Evolutionary conservation across 2,888 invertebrate genomes (phyloP).

Genomic region (Netelia fuscicornis): DNA sequence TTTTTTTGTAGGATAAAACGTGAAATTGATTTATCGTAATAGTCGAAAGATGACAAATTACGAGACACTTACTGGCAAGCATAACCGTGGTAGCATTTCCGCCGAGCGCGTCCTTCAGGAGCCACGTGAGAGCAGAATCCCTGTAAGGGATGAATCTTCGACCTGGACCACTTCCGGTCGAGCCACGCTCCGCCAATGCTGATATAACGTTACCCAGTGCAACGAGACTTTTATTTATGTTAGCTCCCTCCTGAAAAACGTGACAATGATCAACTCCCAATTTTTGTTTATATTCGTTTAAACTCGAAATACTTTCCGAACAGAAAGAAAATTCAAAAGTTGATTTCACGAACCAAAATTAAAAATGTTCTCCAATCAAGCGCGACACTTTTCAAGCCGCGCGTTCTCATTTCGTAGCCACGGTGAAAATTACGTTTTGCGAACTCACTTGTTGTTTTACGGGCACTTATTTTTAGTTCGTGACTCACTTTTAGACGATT

Average conservation of each 20-base stretch:
- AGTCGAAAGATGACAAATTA: neutral
- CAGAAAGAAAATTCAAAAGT: neutral
- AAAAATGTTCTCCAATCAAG: conserved; percentile 20
- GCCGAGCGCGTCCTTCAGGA: conserved; percentile 92
- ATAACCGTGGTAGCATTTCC: conserved; percentile 92
- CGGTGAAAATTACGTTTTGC: conserved; percentile 23
- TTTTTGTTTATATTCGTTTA: neutral
- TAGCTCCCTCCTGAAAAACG: conserved; percentile 86
- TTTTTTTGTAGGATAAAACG: conserved; percentile 36
- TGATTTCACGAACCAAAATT: neutral
- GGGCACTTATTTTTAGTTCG: conserved; percentile 54
- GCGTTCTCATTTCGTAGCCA: neutral
- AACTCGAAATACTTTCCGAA: neutral
- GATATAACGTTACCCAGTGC: conserved; percentile 94
- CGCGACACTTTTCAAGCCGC: neutral
- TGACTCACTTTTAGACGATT: conserved; percentile 84
- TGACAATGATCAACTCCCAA: neutral
- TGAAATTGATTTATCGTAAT: conserved; percentile 25
- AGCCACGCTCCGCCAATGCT: conserved; percentile 86
- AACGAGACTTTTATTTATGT: conserved; percentile 93
- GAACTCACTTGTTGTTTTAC: conserved; percentile 6
- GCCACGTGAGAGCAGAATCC: conserved; percentile 93
- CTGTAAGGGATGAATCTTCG: conserved; percentile 91
- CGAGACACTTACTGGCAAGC: conserved; percentile 89
- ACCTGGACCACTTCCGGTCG: conserved; percentile 79